Percentiles rank a stretch among this genome's conserved stretches.
Evolutionary conservation across 2,797 vertebrate genomes (phyloP).

Genomic region (Buphagus erythrorhynchus): DNA sequence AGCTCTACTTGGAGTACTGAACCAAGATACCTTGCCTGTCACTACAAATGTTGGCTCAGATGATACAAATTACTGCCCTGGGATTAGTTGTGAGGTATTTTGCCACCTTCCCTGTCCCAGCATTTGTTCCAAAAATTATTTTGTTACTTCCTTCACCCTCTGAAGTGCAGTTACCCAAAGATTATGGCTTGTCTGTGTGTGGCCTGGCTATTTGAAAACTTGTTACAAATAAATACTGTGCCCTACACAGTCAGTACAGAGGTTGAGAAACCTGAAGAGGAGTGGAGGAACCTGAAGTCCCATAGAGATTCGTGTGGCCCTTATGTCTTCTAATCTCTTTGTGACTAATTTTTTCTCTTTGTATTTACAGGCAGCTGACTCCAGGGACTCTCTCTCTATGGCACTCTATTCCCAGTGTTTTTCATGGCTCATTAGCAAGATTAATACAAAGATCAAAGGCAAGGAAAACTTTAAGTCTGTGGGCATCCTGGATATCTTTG

Average conservation of each 20-base stretch:
- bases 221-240: background rate
- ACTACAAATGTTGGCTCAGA: background rate
- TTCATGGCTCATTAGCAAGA: conserved; percentile 91
- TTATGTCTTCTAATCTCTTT: background rate
- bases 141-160: background rate
- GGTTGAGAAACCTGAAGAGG: background rate
- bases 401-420: conserved; percentile 92
- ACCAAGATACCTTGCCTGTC: background rate
- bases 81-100: background rate
- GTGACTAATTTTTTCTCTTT: background rate
- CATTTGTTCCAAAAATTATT: background rate
- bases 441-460: conserved; percentile 90
- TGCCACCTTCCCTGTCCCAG: background rate
- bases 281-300: background rate
- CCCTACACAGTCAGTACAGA: background rate
- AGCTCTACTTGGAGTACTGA: background rate
- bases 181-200: background rate
- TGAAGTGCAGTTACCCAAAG: background rate
- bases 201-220: background rate
- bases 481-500: conserved; percentile 93
- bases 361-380: conserved; percentile 86
- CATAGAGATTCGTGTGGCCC: background rate
- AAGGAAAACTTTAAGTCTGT: conserved; percentile 94
- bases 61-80: background rate
- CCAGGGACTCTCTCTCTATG: conserved; percentile 91